Evolutionary conservation across 2,113 vertebrate genomes (phyloP).

Genomic region (Zosterops lateralis): DNA sequence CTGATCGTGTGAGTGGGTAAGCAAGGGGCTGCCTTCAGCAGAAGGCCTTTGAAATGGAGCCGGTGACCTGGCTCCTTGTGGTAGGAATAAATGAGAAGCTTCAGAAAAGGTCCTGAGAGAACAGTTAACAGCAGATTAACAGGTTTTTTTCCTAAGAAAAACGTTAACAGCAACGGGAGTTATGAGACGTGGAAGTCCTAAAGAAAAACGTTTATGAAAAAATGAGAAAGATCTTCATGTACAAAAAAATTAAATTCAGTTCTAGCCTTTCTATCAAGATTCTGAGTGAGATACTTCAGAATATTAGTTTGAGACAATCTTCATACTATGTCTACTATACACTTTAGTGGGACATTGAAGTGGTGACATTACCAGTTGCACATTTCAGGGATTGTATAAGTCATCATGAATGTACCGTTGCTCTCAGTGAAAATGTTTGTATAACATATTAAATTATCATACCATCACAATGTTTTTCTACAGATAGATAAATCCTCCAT

Average conservation of each 20-base stretch:
- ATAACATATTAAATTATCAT: background rate
- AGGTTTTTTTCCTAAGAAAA: too few species aligned
- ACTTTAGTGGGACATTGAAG: background rate
- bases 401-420: background rate
- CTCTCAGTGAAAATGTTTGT: background rate
- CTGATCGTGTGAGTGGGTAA: fast-evolving
- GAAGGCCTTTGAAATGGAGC: background rate
- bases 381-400: background rate
- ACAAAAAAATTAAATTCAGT: background rate
- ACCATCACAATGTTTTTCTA: background rate
- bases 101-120: background rate
- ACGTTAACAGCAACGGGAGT: background rate
- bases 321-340: background rate
- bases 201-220: background rate
- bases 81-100: background rate
- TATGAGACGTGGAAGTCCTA: background rate
- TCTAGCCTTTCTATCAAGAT: background rate
- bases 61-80: background rate
- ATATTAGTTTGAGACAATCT: background rate
- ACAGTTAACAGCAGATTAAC: background rate
- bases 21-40: background rate
- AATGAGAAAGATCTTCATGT: background rate
- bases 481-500: background rate
- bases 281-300: background rate
- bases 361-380: background rate